Evolutionary conservation across 1,140 invertebrate species (phyloP), one percentile per base, ranked within the genome.

Genomic region (Hydropsyche tenuis): DNA sequence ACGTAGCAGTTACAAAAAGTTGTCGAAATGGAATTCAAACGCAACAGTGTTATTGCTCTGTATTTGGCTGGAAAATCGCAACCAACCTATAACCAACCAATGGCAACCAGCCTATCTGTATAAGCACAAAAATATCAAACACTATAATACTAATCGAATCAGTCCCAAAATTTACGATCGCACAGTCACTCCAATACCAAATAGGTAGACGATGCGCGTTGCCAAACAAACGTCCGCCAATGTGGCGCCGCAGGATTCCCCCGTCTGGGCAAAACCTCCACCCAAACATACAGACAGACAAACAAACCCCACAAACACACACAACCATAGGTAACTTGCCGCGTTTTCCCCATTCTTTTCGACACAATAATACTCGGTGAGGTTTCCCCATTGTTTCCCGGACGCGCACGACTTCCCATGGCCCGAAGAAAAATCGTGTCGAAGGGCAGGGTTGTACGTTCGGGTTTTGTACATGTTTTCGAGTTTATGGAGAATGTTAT

Each of bases 181-280:
- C 23, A 60, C 25, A 22, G 56, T 22, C 22, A 60, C 56, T 23
- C 20, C 25, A 25, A 60, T 7, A 12, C 22, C 1, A n/a, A 14
- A 25, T 23, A 23, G 56, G 4, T 48, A 16, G 4, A 14, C 12
- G 22, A 25, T 42, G 42, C 16, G 25, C 25, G 37, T 72, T 64
- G 70, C 56, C 56, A 72, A 63, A 72, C 70, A 72, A 72, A 45
- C 37, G n/a, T 22, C 45, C 73, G 73, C 53, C 73, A 46, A 11
- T 23, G 56, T 69, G 73, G 73, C 73, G 73, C 66, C 73, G 25
- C 22, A 27, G 43, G 60, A 51, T 46, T 70, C 68, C 46, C 60
- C 60, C 20, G 56, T 60, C 20, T 23, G 20, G 18, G 22, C 20
- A 20, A n/a, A 20, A 53, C 48, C 16, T 7, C 20, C 16, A 56